Evolutionary conservation across 2,888 invertebrate genomes (phyloP), one percentile per base, ranked within the genome.

Genomic region (Aleiodes leptofemur): DNA sequence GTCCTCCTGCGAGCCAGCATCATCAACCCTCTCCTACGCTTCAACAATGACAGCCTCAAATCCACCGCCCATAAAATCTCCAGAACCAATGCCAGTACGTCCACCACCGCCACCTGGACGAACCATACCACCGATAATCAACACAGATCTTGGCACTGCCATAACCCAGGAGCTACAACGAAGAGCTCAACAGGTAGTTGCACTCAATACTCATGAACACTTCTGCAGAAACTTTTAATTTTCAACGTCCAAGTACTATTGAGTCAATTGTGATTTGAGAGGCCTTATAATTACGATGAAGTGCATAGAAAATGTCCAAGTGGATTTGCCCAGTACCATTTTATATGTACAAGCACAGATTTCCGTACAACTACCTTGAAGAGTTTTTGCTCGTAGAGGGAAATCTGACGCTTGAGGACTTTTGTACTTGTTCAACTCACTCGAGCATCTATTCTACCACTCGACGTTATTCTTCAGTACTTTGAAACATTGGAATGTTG

Each of bases 121-220:
- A 68, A 77, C 75, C 76, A 80, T 79, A 72, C 73, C 79, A 59
- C 83, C 85, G 8, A 82, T 84, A 66, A 85, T 85, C 69, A 86
- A 86, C 82, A 89, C 92, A 81, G 92, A 92, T 85, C 90, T 95
- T 71, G 92, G 93, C 77, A 94, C 93, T 88, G 94, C 94, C 84
- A 93, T 95, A 84, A 92, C 92, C 78, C 92, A 93, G 87, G 95
- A 95, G 88, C 90, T 94, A 75, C 92, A 93, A 85, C 91, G 93
- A 88, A 90, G 94, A 87, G 92, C 92, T 79, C 93, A 94, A 91
- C 88, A 87, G 87, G 94, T 94, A 77, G 43, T 43, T 43, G 43
- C 43, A 43, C 9, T 43, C 43, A 43, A 43, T 43, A 43, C 43
- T 43, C 43, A 43, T 7, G 9, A 43, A 43, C 9, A 43, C 43